Conservation (phyloP, 2,797 vertebrate species). For the Borostomias antarcticus region DNA sequence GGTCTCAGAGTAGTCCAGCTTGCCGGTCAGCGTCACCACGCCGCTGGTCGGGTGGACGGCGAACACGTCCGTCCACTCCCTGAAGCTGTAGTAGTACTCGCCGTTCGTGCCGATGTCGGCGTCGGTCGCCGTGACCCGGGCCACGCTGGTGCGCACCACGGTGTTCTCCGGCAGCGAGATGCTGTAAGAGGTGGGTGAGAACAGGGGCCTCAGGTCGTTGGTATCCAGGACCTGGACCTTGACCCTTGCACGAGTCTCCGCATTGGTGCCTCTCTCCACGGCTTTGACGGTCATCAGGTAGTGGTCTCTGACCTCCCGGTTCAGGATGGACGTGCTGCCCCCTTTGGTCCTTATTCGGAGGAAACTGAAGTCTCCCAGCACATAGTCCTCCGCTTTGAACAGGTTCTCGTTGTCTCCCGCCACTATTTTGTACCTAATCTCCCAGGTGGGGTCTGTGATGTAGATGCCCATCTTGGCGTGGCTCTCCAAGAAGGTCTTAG, state of each 20-base stretch:
- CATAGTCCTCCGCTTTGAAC: slow-evolving; percentile 96
- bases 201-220: slow-evolving; percentile 95
- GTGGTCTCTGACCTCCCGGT: slow-evolving; percentile 96
- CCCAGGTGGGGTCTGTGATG: slow-evolving; percentile 84
- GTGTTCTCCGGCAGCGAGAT: slow-evolving; percentile 93
- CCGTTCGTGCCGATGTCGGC: slow-evolving; percentile 98
- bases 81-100: slow-evolving; percentile 98
- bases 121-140: slow-evolving; percentile 93
- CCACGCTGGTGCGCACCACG: slow-evolving; percentile 89
- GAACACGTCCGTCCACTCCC: slow-evolving; percentile 94
- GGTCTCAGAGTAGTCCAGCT: slow-evolving; percentile 86
- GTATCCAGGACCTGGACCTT: slow-evolving; percentile 95
- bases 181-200: slow-evolving; percentile 97
- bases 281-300: slow-evolving; percentile 92
- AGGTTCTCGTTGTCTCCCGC: slow-evolving; percentile 97
- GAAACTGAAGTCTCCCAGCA: slow-evolving; percentile 97
- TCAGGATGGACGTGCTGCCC: slow-evolving; percentile 96
- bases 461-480: slow-evolving; percentile 95
- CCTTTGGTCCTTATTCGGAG: slow-evolving; percentile 99
- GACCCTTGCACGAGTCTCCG: slow-evolving; percentile 86
- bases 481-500: slow-evolving; percentile 94
- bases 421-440: slow-evolving; percentile 96
- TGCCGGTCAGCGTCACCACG: slow-evolving; percentile 89
- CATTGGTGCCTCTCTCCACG: slow-evolving; percentile 84
- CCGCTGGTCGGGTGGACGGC: slow-evolving; percentile 97